Conservation (phyloP, 2,888 invertebrate species). For the Hylaea fasciaria region DNA sequence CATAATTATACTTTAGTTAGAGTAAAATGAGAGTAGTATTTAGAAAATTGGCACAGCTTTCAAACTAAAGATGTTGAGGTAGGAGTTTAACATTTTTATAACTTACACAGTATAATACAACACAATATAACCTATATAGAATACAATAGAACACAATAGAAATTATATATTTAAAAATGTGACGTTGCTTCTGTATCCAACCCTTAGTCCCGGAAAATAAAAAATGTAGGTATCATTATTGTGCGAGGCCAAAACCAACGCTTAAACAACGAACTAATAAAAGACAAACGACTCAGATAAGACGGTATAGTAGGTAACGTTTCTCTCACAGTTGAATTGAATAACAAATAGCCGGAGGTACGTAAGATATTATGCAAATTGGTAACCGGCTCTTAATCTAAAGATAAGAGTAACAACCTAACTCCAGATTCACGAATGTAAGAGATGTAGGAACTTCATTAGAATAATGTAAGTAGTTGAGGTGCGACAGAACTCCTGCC, state of each 20-base stretch:
- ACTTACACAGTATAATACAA: too few species aligned
- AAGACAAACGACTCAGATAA: slow-evolving; percentile 42
- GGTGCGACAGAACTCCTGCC: background rate
- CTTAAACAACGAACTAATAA: slow-evolving; percentile 48
- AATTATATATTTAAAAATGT: too few species aligned
- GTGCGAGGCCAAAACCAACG: background rate
- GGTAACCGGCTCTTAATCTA: slow-evolving; percentile 47
- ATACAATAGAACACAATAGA: too few species aligned
- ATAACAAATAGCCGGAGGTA: slow-evolving; percentile 62
- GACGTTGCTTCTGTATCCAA: too few species aligned
- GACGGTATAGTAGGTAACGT: slow-evolving; percentile 31
- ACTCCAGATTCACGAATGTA: slow-evolving; percentile 37
- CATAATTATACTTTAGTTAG: background rate
- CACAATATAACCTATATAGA: too few species aligned
- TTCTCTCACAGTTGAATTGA: slow-evolving; percentile 60
- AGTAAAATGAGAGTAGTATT: background rate
- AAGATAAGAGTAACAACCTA: slow-evolving; percentile 47
- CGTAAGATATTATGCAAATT: slow-evolving; percentile 66
- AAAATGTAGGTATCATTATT: too few species aligned
- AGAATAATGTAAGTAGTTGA: slow-evolving; percentile 22
- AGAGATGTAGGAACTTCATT: slow-evolving; percentile 28
- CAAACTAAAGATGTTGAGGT: too few species aligned
- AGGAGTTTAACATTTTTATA: too few species aligned
- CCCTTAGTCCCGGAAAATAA: too few species aligned
- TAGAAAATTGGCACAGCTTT: background rate